Evolutionary conservation across 2,888 invertebrate species (phyloP).

Genomic region (Drosophila mettleri): DNA sequence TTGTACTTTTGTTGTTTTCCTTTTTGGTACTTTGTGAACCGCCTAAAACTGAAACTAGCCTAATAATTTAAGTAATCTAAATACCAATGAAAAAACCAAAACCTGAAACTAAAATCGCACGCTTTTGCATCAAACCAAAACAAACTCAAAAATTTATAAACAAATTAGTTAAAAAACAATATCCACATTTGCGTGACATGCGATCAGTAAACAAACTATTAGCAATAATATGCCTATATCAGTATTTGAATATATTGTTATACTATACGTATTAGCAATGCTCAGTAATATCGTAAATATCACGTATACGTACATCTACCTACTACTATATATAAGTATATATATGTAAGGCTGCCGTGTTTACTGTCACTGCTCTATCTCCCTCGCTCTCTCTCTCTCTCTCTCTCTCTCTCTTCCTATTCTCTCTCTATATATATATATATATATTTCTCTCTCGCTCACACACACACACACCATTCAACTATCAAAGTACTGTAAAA

Average conservation of each 20-base stretch:
- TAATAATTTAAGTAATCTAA: constrained; percentile 73
- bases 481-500: constrained; percentile 35
- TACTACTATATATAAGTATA: constrained; percentile 21
- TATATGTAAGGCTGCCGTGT: constrained; percentile 75
- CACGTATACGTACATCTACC: constrained; percentile 70
- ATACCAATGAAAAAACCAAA: constrained; percentile 52
- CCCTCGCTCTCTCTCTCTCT: constrained; percentile 55
- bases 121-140: constrained; percentile 83
- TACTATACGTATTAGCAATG: constrained; percentile 66
- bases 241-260: constrained; percentile 58
- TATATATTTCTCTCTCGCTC: constrained; percentile 33
- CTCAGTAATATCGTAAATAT: constrained; percentile 75
- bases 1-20: constrained; percentile 44
- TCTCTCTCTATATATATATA: no score
- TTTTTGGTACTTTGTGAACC: constrained; percentile 67
- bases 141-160: constrained; percentile 35
- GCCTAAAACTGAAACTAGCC: constrained; percentile 80
- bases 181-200: constrained; percentile 72
- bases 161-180: constrained; percentile 44
- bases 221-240: constrained; percentile 63
- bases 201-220: constrained; percentile 70
- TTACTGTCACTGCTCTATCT: constrained; percentile 69
- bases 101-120: constrained; percentile 82
- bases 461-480: constrained; percentile 45
- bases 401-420: constrained; percentile 31